Evolutionary conservation across 2,113 vertebrate genomes (phyloP).

Genomic region (Picathartes gymnocephalus): DNA sequence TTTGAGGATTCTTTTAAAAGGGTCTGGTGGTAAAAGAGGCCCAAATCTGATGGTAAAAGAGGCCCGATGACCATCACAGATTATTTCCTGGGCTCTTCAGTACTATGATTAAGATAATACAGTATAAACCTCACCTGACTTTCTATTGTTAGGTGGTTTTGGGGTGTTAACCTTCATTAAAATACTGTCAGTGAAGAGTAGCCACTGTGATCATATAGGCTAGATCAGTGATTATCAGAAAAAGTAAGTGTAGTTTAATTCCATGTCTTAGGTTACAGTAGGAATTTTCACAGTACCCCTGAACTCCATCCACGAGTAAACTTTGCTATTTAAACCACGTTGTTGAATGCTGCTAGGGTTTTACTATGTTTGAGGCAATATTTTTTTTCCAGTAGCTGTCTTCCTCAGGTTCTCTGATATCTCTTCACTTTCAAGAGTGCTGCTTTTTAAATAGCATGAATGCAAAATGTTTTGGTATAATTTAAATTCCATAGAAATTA

Average conservation of each 20-base stretch:
- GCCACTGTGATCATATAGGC: neutral
- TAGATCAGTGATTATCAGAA: neutral
- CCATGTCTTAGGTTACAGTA: neutral
- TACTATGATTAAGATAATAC: neutral
- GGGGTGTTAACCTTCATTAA: neutral
- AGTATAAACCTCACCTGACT: neutral
- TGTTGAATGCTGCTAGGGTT: neutral
- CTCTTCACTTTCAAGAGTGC: neutral
- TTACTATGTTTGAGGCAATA: neutral
- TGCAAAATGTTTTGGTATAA: neutral
- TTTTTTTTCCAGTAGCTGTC: neutral
- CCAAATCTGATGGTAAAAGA: neutral
- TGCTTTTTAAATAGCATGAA: neutral
- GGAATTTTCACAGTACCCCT: neutral
- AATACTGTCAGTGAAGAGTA: neutral
- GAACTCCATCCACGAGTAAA: neutral
- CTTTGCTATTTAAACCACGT: neutral
- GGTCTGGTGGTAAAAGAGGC: neutral
- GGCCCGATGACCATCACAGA: fast-evolving
- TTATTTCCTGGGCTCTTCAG: neutral
- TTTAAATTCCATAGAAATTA: neutral
- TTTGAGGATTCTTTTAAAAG: neutral
- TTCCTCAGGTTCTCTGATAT: neutral
- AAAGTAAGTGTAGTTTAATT: neutral
- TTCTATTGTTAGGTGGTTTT: neutral